phyloP scores from a whole-genome alignment of 1,140 invertebrate species.

The Heterodera schachtii region DNA sequence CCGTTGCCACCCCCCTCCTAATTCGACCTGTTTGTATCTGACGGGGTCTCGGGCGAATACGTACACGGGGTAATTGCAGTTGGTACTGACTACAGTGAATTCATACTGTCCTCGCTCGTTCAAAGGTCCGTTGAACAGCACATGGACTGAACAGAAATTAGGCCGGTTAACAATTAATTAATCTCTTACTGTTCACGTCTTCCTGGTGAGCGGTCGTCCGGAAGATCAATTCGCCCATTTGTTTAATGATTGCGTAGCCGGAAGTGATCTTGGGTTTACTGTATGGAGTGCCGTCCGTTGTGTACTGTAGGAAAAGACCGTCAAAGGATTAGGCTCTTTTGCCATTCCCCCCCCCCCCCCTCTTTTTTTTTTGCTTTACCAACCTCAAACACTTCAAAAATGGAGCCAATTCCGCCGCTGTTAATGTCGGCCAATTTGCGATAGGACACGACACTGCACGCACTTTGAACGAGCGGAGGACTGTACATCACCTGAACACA shows the following conservation, averaged over 20 bases:
- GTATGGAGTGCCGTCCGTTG: constrained; percentile 65
- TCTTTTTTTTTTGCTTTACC: neutral
- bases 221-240: constrained; percentile 63
- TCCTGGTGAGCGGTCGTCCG: constrained; percentile 63
- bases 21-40: constrained; percentile 44
- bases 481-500: constrained; percentile 56
- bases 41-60: constrained; percentile 57
- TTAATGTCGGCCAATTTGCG: constrained; percentile 63
- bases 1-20: no score
- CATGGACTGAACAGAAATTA: constrained; percentile 48
- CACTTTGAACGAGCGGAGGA: constrained; percentile 59
- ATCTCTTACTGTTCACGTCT: constrained; percentile 59
- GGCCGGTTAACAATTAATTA: neutral
- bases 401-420: constrained; percentile 57
- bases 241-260: constrained; percentile 63
- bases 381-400: constrained; percentile 64
- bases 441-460: constrained; percentile 63
- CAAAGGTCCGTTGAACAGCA: constrained; percentile 53
- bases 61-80: constrained; percentile 59
- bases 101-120: constrained; percentile 55
- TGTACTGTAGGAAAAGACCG: constrained; percentile 42
- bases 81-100: constrained; percentile 45
- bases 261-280: constrained; percentile 64
- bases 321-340: neutral
- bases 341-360: neutral